Base-by-base conservation (phyloP, 2,888 invertebrate genomes). In the Linyphia triangularis region DNA sequence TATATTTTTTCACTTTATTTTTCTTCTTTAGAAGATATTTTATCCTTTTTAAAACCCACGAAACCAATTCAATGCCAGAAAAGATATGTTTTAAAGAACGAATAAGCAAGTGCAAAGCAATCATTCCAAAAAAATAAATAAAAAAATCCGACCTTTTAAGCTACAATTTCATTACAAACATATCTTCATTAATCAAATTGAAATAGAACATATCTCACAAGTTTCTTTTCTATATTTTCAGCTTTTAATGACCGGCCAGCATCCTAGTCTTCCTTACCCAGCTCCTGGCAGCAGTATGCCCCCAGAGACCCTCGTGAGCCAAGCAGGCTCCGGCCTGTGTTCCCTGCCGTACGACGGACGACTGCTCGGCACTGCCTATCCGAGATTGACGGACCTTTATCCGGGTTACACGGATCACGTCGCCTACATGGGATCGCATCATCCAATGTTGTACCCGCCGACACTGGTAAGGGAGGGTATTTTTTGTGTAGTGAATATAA, bases 191-290 rank as follows among this genome's bases (percentile, higher is more conserved):
- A n/a, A n/a, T n/a, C n/a, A n/a, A n/a, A n/a, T n/a, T n/a, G n/a
- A n/a, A n/a, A n/a, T n/a, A n/a, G n/a, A n/a, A n/a, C n/a, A n/a
- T n/a, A n/a, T n/a, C n/a, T n/a, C n/a, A n/a, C n/a, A n/a, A n/a
- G n/a, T n/a, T n/a, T n/a, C n/a, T n/a, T 22, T 67, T 28, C 24
- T 9, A 28, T 19, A 10, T 7, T 70, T 70, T 2, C 61, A 85
- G 89, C 24, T 85, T 89, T 85, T 89, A 63, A 89, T 89, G 89
- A 85, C 89, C 69, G 89, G 89, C 16, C 89, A 89, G 63, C 89
- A 89, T 19, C 89, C 89, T 24, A 84, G 84, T 43, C 13, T 82
- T 2, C 89, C 67, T 6, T 89, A 85, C 26, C 89, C 86, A 1
- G 33, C 77, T 0, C 24, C 86, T 24, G n/a, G 16, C 51, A 88